A percentile compares a stretch with the other conserved stretches of the same genome.
Evolutionary conservation across 35 echinoderm and acorn worm genomes (phyloP).

Genomic region (Nesometra sesokonis): DNA sequence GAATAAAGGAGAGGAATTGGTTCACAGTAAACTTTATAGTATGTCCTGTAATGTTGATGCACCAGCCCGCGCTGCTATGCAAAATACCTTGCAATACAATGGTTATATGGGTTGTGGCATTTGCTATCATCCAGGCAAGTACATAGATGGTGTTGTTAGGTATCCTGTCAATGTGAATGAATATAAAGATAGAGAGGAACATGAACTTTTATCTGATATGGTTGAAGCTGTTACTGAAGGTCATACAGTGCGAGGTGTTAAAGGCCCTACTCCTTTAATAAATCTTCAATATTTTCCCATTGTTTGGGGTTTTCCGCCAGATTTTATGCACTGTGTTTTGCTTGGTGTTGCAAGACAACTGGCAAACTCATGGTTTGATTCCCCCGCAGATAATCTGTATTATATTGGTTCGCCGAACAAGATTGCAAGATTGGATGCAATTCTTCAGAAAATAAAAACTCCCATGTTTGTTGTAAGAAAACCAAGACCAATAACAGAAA

Average conservation of each 20-base stretch:
- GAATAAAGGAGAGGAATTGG: slow-evolving; percentile 14
- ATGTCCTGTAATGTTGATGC: slow-evolving; percentile 68
- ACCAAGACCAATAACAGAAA: slow-evolving; percentile 27
- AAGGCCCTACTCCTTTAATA: slow-evolving; percentile 32
- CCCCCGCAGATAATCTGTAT: slow-evolving; percentile 3
- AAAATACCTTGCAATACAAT: slow-evolving; percentile 46
- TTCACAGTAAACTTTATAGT: slow-evolving; percentile 36
- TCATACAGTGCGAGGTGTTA: slow-evolving; percentile 8
- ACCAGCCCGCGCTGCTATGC: slow-evolving; percentile 33
- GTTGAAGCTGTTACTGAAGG: slow-evolving; percentile 2
- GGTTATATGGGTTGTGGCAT: slow-evolving; percentile 48
- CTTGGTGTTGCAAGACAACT: slow-evolving; percentile 39
- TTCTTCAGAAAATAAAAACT: not conserved
- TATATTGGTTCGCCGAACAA: slow-evolving; percentile 20
- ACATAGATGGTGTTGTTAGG: not conserved
- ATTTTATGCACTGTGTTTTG: slow-evolving; percentile 47
- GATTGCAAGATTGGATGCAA: not conserved
- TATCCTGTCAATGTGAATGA: slow-evolving; percentile 48
- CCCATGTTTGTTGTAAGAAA: slow-evolving; percentile 7
- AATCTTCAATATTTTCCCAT: slow-evolving; percentile 32
- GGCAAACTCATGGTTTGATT: slow-evolving; percentile 13
- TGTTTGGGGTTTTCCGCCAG: slow-evolving; percentile 25
- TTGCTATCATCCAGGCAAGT: slow-evolving; percentile 39
- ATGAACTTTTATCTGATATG: slow-evolving; percentile 39
- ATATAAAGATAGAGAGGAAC: slow-evolving; percentile 34